Base-by-base conservation (phyloP, 2,113 vertebrate species). In the Dicaeum eximium region DNA sequence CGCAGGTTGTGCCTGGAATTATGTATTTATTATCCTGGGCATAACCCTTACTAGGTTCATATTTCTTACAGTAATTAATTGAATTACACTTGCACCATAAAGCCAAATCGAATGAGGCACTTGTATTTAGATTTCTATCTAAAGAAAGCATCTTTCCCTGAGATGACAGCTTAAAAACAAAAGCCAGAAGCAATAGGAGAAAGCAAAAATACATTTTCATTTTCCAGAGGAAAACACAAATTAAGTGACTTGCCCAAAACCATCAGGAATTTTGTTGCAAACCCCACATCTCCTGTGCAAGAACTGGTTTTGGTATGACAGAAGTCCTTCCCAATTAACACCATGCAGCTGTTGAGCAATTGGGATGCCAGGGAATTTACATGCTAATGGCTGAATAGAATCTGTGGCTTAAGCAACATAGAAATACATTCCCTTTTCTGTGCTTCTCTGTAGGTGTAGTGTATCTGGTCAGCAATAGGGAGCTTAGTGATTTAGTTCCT, bases 51-150 rank as follows among this genome's bases (percentile, higher is more conserved):
- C 75, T 70, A 58, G 44, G 64, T 80, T 90, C 80, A 84, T 94
- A 61, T 94, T 95, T 95, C 83, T 93, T 90, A 51, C 38, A 27
- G 51, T 90, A 94, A 87, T 91, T 94, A 93, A 96, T 94, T 72
- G 44, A 81, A 96, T 96, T 95, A 92, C 40, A 57, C 56, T 94
- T 83, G 65, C 40, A 79, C 66, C 56, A 79, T 40, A 74, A 96
- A 83, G 80, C 65, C 75, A 84, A 90, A 90, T 90, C 50, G 37
- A 90, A 91, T 75, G 72, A 96, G 82, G 48, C 27, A 37, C 60
- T 93, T 93, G 54, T 51, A 40, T 88, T 91, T 88, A 92, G 88
- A 80, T 91, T 62, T 72, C 62, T 77, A 2, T 71, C 73, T 92
- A 42, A 85, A 81, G 48, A 67, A 28, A 71, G 17, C 44, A 28